These are phyloP conservation scores for Amphimallon solstitiale DNA, from an alignment of 2,888 invertebrate genomes.

Conservation along the genomic window DNA sequence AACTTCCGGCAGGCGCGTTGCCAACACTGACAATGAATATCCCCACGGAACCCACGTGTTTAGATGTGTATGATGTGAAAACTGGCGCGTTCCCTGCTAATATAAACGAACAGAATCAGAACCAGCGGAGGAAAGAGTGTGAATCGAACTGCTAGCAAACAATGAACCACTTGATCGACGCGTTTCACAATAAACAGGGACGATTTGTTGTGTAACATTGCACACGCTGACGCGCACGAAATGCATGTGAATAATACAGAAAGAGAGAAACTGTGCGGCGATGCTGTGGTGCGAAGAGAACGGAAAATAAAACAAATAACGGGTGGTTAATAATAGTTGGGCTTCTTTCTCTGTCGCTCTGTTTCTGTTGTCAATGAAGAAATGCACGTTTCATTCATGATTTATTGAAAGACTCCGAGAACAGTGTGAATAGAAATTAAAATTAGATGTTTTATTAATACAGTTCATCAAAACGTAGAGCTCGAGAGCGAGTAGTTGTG, in stretches of 20 bases:
- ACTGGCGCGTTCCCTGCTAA: conserved; percentile 13
- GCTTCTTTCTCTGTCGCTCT: too few relatives aligned
- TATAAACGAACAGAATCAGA: conserved; percentile 27
- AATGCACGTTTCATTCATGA: conserved; percentile 31
- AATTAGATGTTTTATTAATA: conserved; percentile 34
- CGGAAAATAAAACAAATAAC: conserved; percentile 28
- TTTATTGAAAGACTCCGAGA: conserved; percentile 33
- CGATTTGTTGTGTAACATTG: conserved; percentile 32
- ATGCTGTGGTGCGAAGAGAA: not conserved
- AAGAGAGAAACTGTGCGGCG: not conserved
- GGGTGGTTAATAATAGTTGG: conserved; percentile 27
- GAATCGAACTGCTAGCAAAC: conserved; percentile 46
- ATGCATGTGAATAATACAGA: not conserved
- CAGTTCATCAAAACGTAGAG: conserved; percentile 3
- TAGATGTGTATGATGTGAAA: conserved; percentile 28
- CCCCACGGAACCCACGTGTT: conserved; percentile 52
- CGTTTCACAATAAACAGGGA: conserved; percentile 44
- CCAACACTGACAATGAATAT: conserved; percentile 63
- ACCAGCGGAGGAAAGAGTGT: conserved; percentile 1
- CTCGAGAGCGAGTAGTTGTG: conserved; percentile 3
- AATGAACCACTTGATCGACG: conserved; percentile 53
- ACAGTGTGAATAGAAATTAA: conserved; percentile 34
- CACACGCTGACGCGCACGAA: not conserved
- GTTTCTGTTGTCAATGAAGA: conserved; percentile 28
- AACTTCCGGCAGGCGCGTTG: conserved; percentile 61